Conservation (phyloP, 1,140 invertebrate genomes). For the Ostrea denselamellosa region DNA sequence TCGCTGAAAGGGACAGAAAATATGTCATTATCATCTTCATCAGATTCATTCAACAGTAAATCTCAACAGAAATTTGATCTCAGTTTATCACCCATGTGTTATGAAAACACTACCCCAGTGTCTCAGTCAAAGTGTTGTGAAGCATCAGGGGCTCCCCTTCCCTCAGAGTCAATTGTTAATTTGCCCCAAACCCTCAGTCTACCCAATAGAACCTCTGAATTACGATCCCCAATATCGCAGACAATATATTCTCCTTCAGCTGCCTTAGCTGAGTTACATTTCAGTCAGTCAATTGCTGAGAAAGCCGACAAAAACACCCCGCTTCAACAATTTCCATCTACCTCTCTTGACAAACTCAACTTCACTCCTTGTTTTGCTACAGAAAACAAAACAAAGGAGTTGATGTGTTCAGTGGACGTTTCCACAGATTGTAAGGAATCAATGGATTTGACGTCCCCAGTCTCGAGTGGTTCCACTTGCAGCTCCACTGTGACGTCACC, state of each 20-base stretch:
- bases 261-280: slow-evolving; percentile 78
- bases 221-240: slow-evolving; percentile 32
- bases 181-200: neutral
- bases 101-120: neutral
- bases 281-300: slow-evolving; percentile 66
- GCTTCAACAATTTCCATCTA: slow-evolving; percentile 70
- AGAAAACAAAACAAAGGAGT: slow-evolving; percentile 34
- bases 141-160: neutral
- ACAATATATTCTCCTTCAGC: slow-evolving; percentile 76
- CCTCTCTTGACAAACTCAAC: slow-evolving; percentile 75
- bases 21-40: neutral
- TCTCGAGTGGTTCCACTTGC: slow-evolving; percentile 56
- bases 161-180: neutral
- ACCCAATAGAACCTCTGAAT: neutral
- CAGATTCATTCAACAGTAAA: neutral
- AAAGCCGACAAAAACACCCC: slow-evolving; percentile 44
- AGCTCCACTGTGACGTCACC: slow-evolving; percentile 52
- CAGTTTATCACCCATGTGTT: neutral
- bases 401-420: slow-evolving; percentile 26
- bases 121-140: slow-evolving; percentile 34
- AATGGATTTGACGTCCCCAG: slow-evolving; percentile 27
- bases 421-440: neutral
- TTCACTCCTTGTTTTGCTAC: slow-evolving; percentile 75
- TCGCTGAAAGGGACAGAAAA: neutral
- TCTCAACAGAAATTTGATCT: slow-evolving; percentile 20